Conservation (phyloP, 2,113 vertebrate genomes). For the Agelaius tricolor region DNA sequence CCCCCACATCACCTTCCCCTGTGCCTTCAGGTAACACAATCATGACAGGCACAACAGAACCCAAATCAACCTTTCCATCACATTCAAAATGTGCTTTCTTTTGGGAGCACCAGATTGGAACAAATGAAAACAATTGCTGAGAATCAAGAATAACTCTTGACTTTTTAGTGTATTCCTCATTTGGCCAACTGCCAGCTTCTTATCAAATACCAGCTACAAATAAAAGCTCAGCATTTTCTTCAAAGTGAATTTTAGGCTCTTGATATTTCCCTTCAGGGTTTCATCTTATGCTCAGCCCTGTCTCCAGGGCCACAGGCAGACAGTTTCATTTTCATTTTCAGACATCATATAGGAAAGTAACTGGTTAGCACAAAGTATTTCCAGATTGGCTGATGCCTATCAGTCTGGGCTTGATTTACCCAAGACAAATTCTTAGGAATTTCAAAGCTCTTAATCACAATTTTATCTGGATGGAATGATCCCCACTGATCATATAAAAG, state of each 20-base stretch:
- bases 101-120: not conserved
- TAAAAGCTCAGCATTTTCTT: not conserved
- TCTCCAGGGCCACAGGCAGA: not conserved
- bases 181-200: not conserved
- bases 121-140: not conserved
- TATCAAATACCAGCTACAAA: not conserved
- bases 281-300: not conserved
- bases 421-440: not conserved
- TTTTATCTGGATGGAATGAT: not conserved
- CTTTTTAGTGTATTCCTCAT: not conserved
- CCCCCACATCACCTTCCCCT: not conserved
- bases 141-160: not conserved
- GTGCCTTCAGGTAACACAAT: not conserved
- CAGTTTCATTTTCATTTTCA: conserved; percentile 1
- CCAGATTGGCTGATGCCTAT: not conserved
- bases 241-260: conserved; percentile 11
- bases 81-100: not conserved
- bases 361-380: not conserved
- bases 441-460: not conserved
- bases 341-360: not conserved
- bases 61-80: not conserved
- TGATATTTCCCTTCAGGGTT: not conserved
- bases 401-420: not conserved
- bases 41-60: not conserved
- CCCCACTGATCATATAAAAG: not conserved